Base-by-base conservation (phyloP, 2,113 vertebrate species). In the Phalacrocorax pelagicus region DNA sequence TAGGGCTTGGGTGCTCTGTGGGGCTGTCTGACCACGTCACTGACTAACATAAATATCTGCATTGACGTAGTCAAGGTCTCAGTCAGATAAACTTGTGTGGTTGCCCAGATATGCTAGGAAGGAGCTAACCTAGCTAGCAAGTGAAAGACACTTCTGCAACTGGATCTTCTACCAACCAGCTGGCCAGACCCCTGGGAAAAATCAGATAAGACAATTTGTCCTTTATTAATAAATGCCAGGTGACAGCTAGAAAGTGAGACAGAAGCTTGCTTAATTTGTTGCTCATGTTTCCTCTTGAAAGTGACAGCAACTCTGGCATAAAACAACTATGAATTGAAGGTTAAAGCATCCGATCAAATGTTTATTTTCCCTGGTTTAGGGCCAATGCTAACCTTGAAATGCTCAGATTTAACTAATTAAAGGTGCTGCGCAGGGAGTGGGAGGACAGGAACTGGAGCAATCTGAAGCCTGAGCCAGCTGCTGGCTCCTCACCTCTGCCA, bases 191-290 rank as follows among this genome's bases (percentile, higher is more conserved):
- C 27, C 38, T 84, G 57, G 88, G 90, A 85, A 96, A 91, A 95
- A 78, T 69, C 80, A 44, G 5, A 11, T 30, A 55, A 49, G 52
- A 81, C 5, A n/a, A 86, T n/a, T 71, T 94, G 42, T 78, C 74
- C 72, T 96, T 93, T 81, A 59, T 74, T 93, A 66, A 80, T 93
- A 86, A 73, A 86, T 84, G 34, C 52, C 81, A 78, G 59, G n/a
- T 92, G 77, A 84, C 55, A 78, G 65, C 29, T 67, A 78, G 80
- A 63, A 46, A 81, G 57, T 2, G 14, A 91, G 94, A 52, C 83
- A 94, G 61, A 78, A 85, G 26, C 57, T 89, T 65, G 61, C 47
- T 81, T 86, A 70, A 84, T 86, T 75, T 36, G 12, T 71, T 96
- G 47, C 34, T 95, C 4, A 6, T 46, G 9, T 78, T 94, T 96